phyloP scores from a whole-genome alignment of 2,113 vertebrate genomes.

The Odontesthes bonariensis region DNA sequence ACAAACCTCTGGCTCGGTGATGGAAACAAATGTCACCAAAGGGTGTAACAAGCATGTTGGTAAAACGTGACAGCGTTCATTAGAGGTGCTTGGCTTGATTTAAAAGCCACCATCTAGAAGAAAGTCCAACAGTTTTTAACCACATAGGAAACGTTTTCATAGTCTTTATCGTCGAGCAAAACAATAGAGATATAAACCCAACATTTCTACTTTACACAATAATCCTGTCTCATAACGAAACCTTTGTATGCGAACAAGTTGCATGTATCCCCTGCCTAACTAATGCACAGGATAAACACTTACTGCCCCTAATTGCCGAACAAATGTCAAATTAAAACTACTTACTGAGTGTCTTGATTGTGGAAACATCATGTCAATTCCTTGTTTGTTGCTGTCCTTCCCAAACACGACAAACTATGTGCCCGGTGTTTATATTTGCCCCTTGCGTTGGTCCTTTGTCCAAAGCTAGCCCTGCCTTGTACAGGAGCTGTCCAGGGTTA shows the following conservation, averaged over 20 bases:
- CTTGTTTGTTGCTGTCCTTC: constrained; percentile 74
- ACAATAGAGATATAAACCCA: background rate
- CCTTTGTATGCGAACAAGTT: constrained; percentile 15
- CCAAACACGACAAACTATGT: constrained; percentile 54
- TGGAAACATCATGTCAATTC: constrained; percentile 89
- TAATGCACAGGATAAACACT: constrained; percentile 19
- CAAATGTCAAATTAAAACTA: constrained; percentile 37
- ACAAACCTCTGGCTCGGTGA: background rate
- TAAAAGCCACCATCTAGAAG: background rate
- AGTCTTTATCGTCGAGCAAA: constrained; percentile 4
- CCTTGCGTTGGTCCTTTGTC: constrained; percentile 75
- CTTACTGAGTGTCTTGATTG: constrained; percentile 89
- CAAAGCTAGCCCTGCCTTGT: constrained; percentile 63
- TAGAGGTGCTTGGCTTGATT: background rate
- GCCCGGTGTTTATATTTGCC: constrained; percentile 51
- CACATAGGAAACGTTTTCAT: background rate
- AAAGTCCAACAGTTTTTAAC: constrained; percentile 9
- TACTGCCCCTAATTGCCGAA: too few relatives aligned
- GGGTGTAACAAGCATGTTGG: background rate
- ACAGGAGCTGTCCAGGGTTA: constrained; percentile 76
- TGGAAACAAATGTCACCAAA: background rate
- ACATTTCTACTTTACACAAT: background rate
- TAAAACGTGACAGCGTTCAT: background rate
- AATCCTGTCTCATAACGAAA: background rate
- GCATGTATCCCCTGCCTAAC: background rate